Base-by-base conservation (phyloP, 2,113 vertebrate genomes). In the Datnioides undecimradiatus region DNA sequence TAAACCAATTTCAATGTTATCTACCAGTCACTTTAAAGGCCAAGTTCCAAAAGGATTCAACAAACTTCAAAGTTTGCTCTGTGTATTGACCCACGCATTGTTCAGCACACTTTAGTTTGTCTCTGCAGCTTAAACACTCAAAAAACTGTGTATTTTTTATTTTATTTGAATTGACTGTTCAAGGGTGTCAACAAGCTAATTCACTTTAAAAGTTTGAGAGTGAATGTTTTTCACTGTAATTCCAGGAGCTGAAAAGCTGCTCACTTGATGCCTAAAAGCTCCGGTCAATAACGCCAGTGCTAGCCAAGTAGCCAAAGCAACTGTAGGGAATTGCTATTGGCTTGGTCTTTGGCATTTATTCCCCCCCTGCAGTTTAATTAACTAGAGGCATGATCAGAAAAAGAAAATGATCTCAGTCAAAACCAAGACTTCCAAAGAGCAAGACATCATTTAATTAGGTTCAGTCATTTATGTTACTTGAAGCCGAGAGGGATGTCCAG, bases 291-390 rank as follows among this genome's bases (percentile, higher is more conserved):
- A 31, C 12, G 67, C 48, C 27, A 54, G 34, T 46, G n/a, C 8
- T 19, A 19, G 36, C 16, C 57, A 70, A 36, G 49, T 40, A 59
- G 5, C 23, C 33, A 38, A 3, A 64, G 64, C n/a, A 29, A 14
- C 52, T n/a, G 8, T 27, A 23, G 1, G n/a, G 41, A 60, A 36
- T 31, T 45, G 33, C 11, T 49, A 19, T 14, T 41, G 40, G 29
- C 31, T 64, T 36, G 11, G 14, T 76, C 52, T 64, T 57, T 73
- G 38, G 33, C 58, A 52, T 64, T 41, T 59, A n/a, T n/a, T 41
- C 54, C 43, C 21, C 17, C 43, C 5, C 68, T 60, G 25, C 40
- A 72, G 21, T 55, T 57, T 71, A 71, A 85, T 83, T 71, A 80
- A 76, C 41, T n/a, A 2, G 4, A 62, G 4, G 27, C 33, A 38